Base-by-base conservation (phyloP, 30 jellyfish, hydroid and myxozoan species). In the Calvadosia cruxmelitensis region DNA sequence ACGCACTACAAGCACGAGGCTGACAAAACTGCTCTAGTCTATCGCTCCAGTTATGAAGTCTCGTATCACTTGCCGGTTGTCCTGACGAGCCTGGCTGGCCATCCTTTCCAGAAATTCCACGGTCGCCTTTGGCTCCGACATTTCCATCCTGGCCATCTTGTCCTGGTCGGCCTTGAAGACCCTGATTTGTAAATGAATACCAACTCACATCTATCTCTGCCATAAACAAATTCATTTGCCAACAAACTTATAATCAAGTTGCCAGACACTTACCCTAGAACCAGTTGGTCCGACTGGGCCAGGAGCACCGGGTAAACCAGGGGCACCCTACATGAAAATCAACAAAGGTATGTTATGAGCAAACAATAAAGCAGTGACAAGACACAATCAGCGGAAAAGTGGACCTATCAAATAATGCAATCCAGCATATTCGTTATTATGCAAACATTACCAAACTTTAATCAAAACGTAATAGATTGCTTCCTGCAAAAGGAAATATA, bases 31-130 rank as follows among this genome's bases (percentile, higher is more conserved):
- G n/a, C n/a, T n/a, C n/a, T n/a, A n/a, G n/a, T n/a, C n/a, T n/a
- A n/a, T n/a, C n/a, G n/a, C n/a, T n/a, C n/a, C n/a, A n/a, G n/a
- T n/a, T n/a, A n/a, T n/a, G n/a, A n/a, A n/a, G n/a, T n/a, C n/a
- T n/a, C n/a, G n/a, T n/a, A 32, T 2, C 26, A 77, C 82, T 29
- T 64, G 71, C 92, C 32, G 98, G 93, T 71, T 87, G 64, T 66
- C 98, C 98, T 3, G 93, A 68, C 26, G 74, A 66, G 3, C 90
- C 77, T 13, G 68, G 57, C 28, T 80, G 76, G n/a, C 81, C 81
- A 16, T 50, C 50, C 25, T 65, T 65, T 3, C 64, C 74, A 16
- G 53, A 13, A 67, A 68, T 23, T 13, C 90, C 85, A 51, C 53
- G 70, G 1, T 78, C 72, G 24, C 92, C 81, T 30, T 65, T 30